A percentile compares a stretch with the other conserved stretches of the same genome.
phyloP scores from a whole-genome alignment of 2,888 invertebrate species.

The Hypena proboscidalis region DNA sequence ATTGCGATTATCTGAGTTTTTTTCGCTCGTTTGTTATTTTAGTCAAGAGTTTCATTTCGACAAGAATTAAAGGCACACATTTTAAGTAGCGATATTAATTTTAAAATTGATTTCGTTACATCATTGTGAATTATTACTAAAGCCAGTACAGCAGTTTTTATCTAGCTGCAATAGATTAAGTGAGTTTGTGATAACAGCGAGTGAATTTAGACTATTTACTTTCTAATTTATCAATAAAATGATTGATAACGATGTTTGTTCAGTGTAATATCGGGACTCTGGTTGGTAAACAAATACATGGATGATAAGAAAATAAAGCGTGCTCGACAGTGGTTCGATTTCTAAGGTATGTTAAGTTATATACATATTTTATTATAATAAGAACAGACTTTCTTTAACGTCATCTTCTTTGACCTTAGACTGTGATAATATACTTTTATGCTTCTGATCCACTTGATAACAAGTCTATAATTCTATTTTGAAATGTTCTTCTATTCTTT shows the following conservation, averaged over 20 bases:
- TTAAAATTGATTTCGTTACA: too few species aligned
- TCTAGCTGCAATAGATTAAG: conserved; percentile 5
- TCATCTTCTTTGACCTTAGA: background rate
- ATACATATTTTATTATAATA: background rate
- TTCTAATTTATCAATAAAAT: conserved; percentile 56
- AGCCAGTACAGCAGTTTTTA: too few species aligned
- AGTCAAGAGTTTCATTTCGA: too few species aligned
- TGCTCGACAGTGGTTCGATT: background rate
- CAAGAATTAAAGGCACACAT: too few species aligned
- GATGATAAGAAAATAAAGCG: conserved; percentile 35
- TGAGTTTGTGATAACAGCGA: background rate
- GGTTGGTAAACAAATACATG: conserved; percentile 50
- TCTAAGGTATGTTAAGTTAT: conserved; percentile 23
- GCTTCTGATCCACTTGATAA: too few species aligned
- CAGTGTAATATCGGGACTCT: conserved; percentile 39
- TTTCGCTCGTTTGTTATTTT: too few species aligned
- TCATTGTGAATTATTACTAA: too few species aligned
- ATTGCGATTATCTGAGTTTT: too few species aligned
- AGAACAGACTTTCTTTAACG: background rate
- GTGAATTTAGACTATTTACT: conserved; percentile 49
- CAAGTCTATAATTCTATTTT: too few species aligned
- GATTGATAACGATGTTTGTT: conserved; percentile 47
- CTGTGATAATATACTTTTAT: too few species aligned
- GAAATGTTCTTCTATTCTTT: too few species aligned
- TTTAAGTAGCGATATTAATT: too few species aligned